Percentiles rank a stretch among this genome's conserved stretches.
Evolutionary conservation across 2,888 invertebrate species (phyloP).

Genomic region (Cordylochernes scorpioides): DNA sequence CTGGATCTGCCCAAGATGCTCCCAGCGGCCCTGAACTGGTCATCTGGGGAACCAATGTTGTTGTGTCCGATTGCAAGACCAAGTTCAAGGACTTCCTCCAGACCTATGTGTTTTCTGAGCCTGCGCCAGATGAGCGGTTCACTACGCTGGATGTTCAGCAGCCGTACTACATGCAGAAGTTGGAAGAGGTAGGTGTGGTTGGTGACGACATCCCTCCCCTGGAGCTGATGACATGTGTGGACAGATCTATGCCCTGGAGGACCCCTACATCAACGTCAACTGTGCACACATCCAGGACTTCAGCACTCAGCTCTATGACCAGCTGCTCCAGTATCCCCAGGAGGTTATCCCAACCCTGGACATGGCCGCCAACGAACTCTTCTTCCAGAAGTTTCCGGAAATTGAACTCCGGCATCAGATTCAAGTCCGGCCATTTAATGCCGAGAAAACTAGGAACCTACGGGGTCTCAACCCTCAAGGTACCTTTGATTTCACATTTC

Average conservation of each 20-base stretch:
- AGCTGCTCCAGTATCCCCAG: slow-evolving; percentile 79
- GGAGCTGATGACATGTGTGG: slow-evolving; percentile 4
- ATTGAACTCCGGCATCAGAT: slow-evolving; percentile 73
- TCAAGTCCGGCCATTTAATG: slow-evolving; percentile 83
- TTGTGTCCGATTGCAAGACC: slow-evolving; percentile 64
- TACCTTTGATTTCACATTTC: slow-evolving; percentile 17
- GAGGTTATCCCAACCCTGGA: slow-evolving; percentile 93
- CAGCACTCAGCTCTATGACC: slow-evolving; percentile 57
- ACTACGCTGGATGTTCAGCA: slow-evolving; percentile 48
- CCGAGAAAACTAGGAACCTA: slow-evolving; percentile 71
- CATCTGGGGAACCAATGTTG: slow-evolving; percentile 93
- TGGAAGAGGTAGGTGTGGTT: slow-evolving; percentile 44
- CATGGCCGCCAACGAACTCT: slow-evolving; percentile 86
- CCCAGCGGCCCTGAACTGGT: slow-evolving; percentile 44
- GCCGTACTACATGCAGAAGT: slow-evolving; percentile 69
- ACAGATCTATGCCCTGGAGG: slow-evolving; percentile 56
- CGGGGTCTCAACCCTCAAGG: slow-evolving; percentile 80
- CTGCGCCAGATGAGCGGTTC: slow-evolving; percentile 40
- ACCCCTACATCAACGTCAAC: slow-evolving; percentile 78
- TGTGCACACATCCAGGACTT: slow-evolving; percentile 65
- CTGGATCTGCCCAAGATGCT: slow-evolving; percentile 2
- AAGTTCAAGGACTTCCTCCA: slow-evolving; percentile 65
- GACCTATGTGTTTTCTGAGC: slow-evolving; percentile 46
- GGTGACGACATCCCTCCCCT: not conserved
- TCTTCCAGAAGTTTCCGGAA: slow-evolving; percentile 67